phyloP scores from a whole-genome alignment of 2,888 invertebrate genomes.

The Tromatobia lineatoria region DNA sequence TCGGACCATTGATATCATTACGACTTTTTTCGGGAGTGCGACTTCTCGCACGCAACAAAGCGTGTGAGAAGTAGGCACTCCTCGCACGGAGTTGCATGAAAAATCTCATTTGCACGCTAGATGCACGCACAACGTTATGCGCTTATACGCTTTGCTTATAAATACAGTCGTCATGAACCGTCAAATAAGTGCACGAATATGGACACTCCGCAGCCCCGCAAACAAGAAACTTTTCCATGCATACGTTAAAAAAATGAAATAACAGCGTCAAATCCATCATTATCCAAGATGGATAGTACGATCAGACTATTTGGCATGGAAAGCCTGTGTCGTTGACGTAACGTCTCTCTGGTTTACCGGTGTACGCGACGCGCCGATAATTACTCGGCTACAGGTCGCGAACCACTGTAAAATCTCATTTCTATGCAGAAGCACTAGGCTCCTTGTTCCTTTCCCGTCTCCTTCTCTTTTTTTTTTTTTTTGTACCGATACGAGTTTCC shows the following conservation, averaged over 20 bases:
- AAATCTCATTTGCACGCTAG: too few relatives aligned
- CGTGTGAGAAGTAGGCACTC: too few relatives aligned
- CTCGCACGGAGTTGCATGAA: too few relatives aligned
- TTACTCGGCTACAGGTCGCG: conserved; percentile 73
- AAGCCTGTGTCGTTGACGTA: neutral
- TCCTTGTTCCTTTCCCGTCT: conserved; percentile 30
- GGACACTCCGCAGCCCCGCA: too few relatives aligned
- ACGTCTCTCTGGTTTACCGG: conserved; percentile 4
- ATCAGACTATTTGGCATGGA: neutral
- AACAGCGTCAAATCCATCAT: neutral
- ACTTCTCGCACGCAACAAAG: too few relatives aligned
- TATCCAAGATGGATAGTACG: neutral
- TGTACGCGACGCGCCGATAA: conserved; percentile 75
- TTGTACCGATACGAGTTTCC: conserved; percentile 17
- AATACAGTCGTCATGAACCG: too few relatives aligned
- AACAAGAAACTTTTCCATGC: too few relatives aligned
- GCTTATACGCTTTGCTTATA: too few relatives aligned
- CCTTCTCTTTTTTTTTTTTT: neutral
- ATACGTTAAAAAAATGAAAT: neutral
- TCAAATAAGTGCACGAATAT: too few relatives aligned
- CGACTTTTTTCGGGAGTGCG: too few relatives aligned
- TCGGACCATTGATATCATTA: too few relatives aligned
- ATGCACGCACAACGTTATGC: too few relatives aligned
- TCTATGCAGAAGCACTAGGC: conserved; percentile 71
- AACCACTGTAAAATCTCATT: conserved; percentile 77